Evolutionary conservation across 2,797 vertebrate species (phyloP).

Genomic region (Xerus rutilus): DNA sequence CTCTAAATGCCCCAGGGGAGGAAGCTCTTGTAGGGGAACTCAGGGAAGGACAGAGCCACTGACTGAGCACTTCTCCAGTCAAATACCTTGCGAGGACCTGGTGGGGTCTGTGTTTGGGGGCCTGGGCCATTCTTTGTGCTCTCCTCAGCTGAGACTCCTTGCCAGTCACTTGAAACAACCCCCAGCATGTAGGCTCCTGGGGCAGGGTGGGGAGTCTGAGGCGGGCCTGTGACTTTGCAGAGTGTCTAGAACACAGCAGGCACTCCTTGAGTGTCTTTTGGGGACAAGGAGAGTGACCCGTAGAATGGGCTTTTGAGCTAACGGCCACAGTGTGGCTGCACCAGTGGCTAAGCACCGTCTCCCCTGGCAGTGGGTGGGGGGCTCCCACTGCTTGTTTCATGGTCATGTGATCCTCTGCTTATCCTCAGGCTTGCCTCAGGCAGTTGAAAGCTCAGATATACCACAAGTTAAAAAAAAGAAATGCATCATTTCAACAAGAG

Average conservation of each 20-base stretch:
- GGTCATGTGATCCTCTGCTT: background rate
- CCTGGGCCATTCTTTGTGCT: too few species aligned
- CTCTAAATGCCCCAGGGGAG: background rate
- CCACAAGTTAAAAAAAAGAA: background rate
- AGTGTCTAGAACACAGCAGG: too few species aligned
- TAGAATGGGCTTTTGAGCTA: background rate
- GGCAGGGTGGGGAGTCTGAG: background rate
- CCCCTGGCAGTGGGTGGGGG: too few species aligned
- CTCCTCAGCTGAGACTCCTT: background rate
- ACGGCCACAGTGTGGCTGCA: fast-evolving
- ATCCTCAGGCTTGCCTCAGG: background rate
- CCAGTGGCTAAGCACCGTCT: background rate
- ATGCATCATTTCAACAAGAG: background rate
- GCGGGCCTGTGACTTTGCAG: background rate
- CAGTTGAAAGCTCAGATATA: background rate
- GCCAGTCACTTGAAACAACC: too few species aligned
- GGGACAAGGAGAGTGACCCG: background rate
- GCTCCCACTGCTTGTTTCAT: background rate
- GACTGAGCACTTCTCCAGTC: background rate
- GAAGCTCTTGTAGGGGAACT: background rate
- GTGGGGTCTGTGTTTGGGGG: too few species aligned
- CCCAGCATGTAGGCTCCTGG: background rate
- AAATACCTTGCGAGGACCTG: background rate
- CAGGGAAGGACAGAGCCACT: background rate
- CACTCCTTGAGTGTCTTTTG: background rate